Conservation (phyloP, 2,797 vertebrate genomes). For the Galago senegalensis region DNA sequence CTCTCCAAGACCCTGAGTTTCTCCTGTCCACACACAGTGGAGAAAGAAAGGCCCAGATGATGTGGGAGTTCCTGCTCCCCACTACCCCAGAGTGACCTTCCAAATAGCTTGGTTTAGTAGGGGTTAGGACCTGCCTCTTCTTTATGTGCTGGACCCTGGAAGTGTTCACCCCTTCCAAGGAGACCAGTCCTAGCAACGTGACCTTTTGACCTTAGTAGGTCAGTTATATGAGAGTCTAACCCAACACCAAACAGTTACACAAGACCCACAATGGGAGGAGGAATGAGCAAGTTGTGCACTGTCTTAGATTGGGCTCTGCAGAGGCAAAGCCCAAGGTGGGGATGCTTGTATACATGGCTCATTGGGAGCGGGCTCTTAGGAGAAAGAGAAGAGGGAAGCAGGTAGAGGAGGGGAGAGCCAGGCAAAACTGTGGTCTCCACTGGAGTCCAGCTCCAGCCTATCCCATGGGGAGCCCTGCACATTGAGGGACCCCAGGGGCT, state of each 20-base stretch:
- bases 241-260: neutral
- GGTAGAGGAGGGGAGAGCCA: neutral
- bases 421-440: neutral
- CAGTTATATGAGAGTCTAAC: neutral
- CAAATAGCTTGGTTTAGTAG: neutral
- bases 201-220: neutral
- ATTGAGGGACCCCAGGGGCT: neutral
- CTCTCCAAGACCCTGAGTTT: neutral
- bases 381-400: neutral
- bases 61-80: neutral
- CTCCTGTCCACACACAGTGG: neutral
- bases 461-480: neutral
- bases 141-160: neutral
- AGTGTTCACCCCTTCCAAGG: neutral
- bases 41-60: neutral
- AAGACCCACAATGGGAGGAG: neutral
- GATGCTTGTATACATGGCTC: neutral
- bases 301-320: neutral
- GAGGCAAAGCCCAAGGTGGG: neutral
- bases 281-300: fast-evolving
- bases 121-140: neutral
- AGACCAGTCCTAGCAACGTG: neutral
- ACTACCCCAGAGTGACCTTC: neutral
- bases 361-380: fast-evolving
- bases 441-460: neutral